Conservation (phyloP, 2,113 vertebrate species). For the Theristicus caerulescens region DNA sequence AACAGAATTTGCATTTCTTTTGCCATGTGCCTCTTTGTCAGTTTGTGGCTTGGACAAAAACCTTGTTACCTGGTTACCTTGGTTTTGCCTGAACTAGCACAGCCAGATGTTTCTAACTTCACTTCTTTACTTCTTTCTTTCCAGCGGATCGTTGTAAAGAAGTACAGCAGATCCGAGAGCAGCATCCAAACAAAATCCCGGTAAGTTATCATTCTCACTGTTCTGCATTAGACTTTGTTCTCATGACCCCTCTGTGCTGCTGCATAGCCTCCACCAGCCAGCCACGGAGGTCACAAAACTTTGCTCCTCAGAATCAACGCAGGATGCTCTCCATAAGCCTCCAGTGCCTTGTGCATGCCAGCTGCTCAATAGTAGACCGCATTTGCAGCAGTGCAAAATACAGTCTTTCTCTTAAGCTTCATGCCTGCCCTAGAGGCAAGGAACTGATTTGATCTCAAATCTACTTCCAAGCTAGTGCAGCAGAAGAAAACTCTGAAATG, state of each 20-base stretch:
- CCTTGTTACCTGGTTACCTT: not conserved
- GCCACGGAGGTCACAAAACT: not conserved
- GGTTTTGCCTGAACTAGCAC: not conserved
- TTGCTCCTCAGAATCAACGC: not conserved
- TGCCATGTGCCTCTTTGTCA: not conserved
- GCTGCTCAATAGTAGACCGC: fast-evolving
- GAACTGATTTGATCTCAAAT: not conserved
- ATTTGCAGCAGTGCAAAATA: not conserved
- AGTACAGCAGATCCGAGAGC: constrained; percentile 96
- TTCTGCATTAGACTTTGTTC: not conserved
- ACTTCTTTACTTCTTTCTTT: not conserved
- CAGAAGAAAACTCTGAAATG: not conserved
- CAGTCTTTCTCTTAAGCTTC: not conserved
- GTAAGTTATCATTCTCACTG: constrained; percentile 72
- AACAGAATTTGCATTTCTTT: not conserved
- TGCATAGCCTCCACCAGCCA: not conserved
- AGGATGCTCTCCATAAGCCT: not conserved
- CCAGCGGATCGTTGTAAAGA: constrained; percentile 96
- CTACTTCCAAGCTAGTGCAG: not conserved
- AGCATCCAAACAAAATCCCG: constrained; percentile 98
- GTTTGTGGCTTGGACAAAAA: not conserved
- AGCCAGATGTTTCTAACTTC: not conserved
- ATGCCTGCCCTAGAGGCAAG: not conserved
- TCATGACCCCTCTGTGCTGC: not conserved
- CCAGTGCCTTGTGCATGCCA: not conserved